Percentiles rank a stretch among this genome's conserved stretches.
phyloP scores from a whole-genome alignment of 30 jellyfish, hydroid and myxozoan genomes.

The Catostylus mosaicus region DNA sequence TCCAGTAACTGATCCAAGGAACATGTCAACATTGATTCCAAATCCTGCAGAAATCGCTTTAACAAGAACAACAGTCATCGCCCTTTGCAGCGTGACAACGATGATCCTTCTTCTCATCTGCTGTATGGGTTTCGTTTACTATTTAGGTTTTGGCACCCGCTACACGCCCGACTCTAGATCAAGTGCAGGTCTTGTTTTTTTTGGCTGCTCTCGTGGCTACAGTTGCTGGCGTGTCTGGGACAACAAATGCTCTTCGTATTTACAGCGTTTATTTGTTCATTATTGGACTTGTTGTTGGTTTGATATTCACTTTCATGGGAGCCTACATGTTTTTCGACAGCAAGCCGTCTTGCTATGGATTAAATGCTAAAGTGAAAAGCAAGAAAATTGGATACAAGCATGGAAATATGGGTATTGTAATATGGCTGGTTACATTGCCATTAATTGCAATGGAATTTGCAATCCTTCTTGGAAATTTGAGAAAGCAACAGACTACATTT shows the following conservation, averaged over 20 bases:
- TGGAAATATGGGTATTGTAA: conserved; percentile 44
- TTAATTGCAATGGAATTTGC: conserved; percentile 36
- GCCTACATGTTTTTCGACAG: conserved; percentile 33
- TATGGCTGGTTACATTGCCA: conserved; percentile 62
- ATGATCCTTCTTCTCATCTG: background rate
- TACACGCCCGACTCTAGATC: conserved; percentile 6
- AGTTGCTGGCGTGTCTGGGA: conserved; percentile 29
- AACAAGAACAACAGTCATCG: background rate
- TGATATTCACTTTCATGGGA: conserved; percentile 2
- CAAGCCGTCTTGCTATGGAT: background rate
- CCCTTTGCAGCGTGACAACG: conserved; percentile 25
- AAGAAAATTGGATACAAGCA: conserved; percentile 30
- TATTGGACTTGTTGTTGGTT: conserved; percentile 2
- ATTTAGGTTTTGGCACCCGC: conserved; percentile 3
- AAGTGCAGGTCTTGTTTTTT: conserved; percentile 16
- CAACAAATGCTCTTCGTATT: conserved; percentile 8
- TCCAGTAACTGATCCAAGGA: background rate
- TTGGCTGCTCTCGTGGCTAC: conserved; percentile 20
- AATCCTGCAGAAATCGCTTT: conserved; percentile 20
- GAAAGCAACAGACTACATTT: background rate
- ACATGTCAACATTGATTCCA: conserved; percentile 6
- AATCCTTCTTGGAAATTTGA: conserved; percentile 37
- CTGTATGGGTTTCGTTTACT: conserved; percentile 8
- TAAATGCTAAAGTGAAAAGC: background rate
- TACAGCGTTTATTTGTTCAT: conserved; percentile 7